Conservation (phyloP, 2,888 invertebrate species). For the Apotomis betuletana region DNA sequence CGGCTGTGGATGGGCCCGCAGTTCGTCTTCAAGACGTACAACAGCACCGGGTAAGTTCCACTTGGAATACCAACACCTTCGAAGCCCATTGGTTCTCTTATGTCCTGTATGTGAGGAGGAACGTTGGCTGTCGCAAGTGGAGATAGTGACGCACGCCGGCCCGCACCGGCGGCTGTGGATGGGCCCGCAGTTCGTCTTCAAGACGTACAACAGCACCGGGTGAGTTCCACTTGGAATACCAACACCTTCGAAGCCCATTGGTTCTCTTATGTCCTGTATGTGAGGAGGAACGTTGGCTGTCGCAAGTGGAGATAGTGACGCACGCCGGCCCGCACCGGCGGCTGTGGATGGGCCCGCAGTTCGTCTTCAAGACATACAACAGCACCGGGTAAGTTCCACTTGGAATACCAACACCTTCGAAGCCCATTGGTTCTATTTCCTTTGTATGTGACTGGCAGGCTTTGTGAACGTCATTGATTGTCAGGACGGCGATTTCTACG, state of each 20-base stretch:
- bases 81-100: too few relatives aligned
- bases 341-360: constrained; percentile 99
- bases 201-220: constrained; percentile 93
- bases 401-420: too few relatives aligned
- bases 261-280: constrained; percentile 47
- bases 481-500: too few relatives aligned
- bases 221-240: constrained; percentile 60
- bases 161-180: constrained; percentile 98
- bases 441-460: too few relatives aligned
- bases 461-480: too few relatives aligned
- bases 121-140: constrained; percentile 97
- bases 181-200: constrained; percentile 99
- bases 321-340: constrained; percentile 97
- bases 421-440: too few relatives aligned
- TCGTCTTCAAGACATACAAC: constrained; percentile 97
- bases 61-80: background rate
- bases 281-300: constrained; percentile 94
- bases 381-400: constrained; percentile 86
- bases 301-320: constrained; percentile 98
- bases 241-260: too few relatives aligned
- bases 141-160: constrained; percentile 98
- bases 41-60: constrained; percentile 87
- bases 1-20: constrained; percentile 99
- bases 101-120: constrained; percentile 80
- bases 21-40: constrained; percentile 97